Evolutionary conservation across 2,113 vertebrate genomes (phyloP).

Genomic region (Etia nguti): DNA sequence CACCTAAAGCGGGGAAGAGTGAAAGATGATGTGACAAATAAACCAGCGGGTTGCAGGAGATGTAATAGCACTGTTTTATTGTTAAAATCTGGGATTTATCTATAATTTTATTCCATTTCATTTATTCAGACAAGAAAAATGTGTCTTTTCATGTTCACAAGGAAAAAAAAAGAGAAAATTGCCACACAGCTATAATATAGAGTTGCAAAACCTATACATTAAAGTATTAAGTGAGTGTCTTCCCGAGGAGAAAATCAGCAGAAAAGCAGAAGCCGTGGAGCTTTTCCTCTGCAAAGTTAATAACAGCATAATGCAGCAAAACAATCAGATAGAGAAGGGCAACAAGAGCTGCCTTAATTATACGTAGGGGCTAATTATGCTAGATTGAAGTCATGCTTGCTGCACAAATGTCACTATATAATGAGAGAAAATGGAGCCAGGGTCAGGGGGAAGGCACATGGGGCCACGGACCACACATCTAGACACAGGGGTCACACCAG

Average conservation of each 20-base stretch:
- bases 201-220: neutral
- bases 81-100: neutral
- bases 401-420: conserved; percentile 36
- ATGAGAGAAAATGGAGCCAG: conserved; percentile 45
- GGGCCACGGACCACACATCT: conserved; percentile 5
- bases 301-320: conserved; percentile 24
- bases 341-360: conserved; percentile 52
- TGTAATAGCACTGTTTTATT: neutral
- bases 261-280: neutral
- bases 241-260: neutral
- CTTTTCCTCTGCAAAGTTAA: conserved; percentile 19
- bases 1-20: conserved; percentile 8
- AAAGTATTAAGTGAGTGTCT: neutral
- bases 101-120: neutral
- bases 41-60: neutral
- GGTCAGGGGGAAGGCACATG: neutral
- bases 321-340: conserved; percentile 38
- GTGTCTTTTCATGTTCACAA: neutral
- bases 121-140: neutral
- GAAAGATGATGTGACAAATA: conserved; percentile 33
- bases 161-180: neutral
- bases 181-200: neutral
- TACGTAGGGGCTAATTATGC: conserved; percentile 52
- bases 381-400: conserved; percentile 43
- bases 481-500: conserved; percentile 1